These are phyloP conservation scores for Gambusia affinis DNA, from an alignment of 2,113 vertebrate species.

Conservation along the genomic window DNA sequence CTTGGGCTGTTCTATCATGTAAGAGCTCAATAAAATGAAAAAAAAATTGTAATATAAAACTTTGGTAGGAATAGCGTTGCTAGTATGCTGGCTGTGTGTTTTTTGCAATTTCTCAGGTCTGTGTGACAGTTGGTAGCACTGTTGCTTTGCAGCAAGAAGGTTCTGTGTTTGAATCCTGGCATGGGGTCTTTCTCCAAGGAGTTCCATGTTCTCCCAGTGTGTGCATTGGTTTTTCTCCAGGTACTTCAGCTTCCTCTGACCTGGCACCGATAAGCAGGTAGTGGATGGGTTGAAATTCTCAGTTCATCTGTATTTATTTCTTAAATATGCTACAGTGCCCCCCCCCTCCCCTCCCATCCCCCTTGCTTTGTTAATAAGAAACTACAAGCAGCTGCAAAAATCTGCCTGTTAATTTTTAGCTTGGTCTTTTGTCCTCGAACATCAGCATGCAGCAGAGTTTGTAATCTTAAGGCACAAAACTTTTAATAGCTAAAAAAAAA, in stretches of 20 bases:
- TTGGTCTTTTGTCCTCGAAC: neutral
- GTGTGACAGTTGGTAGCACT: neutral
- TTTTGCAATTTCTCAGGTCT: too few species aligned
- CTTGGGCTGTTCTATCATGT: too few species aligned
- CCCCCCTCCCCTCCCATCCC: too few species aligned
- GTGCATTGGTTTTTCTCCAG: neutral
- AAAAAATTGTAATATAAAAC: too few species aligned
- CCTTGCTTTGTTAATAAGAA: too few species aligned
- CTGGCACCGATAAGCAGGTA: neutral
- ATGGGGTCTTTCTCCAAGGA: neutral
- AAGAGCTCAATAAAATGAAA: too few species aligned
- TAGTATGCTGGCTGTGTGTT: too few species aligned
- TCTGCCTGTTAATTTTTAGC: neutral
- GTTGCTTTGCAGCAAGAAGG: neutral
- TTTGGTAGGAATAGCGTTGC: too few species aligned
- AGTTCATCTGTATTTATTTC: conserved; percentile 3
- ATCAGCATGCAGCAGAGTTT: neutral
- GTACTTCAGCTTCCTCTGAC: neutral
- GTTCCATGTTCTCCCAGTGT: neutral
- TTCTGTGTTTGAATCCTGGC: neutral
- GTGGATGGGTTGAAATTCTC: neutral
- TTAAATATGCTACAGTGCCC: neutral
- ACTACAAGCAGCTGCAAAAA: neutral
- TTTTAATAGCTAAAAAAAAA: too few species aligned
- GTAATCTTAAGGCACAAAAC: neutral